Evolutionary conservation across 2,113 vertebrate species (phyloP), one percentile per base, ranked within the genome.

Genomic region (Taurulus bubalis): DNA sequence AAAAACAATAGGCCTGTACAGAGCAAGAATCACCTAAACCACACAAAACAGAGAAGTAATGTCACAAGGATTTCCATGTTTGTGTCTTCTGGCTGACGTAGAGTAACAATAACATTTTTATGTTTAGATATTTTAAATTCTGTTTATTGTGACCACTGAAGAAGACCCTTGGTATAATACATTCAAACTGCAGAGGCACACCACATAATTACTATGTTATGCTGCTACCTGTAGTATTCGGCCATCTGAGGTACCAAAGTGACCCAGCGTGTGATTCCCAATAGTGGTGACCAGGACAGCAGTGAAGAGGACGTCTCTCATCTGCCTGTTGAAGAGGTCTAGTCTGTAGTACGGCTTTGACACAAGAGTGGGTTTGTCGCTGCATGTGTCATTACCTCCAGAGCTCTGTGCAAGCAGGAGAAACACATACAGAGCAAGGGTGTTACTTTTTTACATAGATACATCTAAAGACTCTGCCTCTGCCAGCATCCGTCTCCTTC

Each of bases 161-260:
- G n/a, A 71, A 32, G 8, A 64, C 0, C 45, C 58, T 28, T 51
- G 22, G 9, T 51, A 60, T 36, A 47, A 69, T n/a, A 4, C 32
- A n/a, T 67, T 75, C n/a, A 42, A 60, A 34, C 8, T 65, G 4
- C 28, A 71, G 53, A 28, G 3, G 45, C 5, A 59, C 40, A 30
- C 1, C 22, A 4, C 22, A 28, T 24, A 42, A 71, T 2, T 15
- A 12, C n/a, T 56, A 9, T 47, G 75, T 26, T 14, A 40, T 14
- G 38, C 49, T 11, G 11, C 68, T 90, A 99, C 98, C 97, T 99
- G 98, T 40, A 99, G 84, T 30, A 99, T 30, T 6, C 96, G 95
- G 38, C 98, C 98, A 34, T 97, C 94, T 0, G 92, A 92, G 0
- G 97, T 98, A 69, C 98, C 98, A 78, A 99, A 94, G 89, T 98